Evolutionary conservation across 2,113 vertebrate species (phyloP), one percentile per base, ranked within the genome.

Genomic region (Ahaetulla prasina): DNA sequence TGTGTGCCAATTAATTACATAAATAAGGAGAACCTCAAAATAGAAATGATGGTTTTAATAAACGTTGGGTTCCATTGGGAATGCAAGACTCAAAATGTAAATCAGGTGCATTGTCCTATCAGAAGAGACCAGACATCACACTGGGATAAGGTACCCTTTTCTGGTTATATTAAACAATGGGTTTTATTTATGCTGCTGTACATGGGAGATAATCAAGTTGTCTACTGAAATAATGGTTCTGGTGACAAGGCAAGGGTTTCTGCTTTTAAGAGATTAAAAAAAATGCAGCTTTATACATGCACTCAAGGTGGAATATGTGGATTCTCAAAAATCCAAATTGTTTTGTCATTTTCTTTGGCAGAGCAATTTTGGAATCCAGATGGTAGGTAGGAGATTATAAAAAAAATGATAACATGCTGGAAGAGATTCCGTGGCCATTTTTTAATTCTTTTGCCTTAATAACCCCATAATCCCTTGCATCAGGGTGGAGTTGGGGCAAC

Each of bases 11-110:
- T 60, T 45, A 25, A 7, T 14, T 47, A 60, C 39, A 89, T 18
- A 43, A 16, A 27, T 27, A 63, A 89, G 18, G 54, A 53, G 52
- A 53, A 16, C 85, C 12, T 39, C 11, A 57, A 57, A 89, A 60
- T 30, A 90, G 55, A 47, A 68, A 89, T n/a, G 14, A 68, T 63
- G 43, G 85, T 50, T 87, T 80, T 23, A n/a, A 35, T 91, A 80
- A 80, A 63, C 9, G 23, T 0, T 27, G 91, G 91, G 87, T 93
- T 30, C 80, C 91, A 50, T 50, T 1, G 14, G 35, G 63, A 94
- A 55, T 93, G 89, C 94, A 54, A 3, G 84, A 7, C 88, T 80
- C 39, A 94, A 92, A 84, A 63, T 27, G 93, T 22, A 55, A 89
- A 95, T 6, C 87, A 89, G 16, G 16, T 45, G 16, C 50, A 4